A percentile compares a stretch with the other conserved stretches of the same genome.
Conservation (phyloP, 2,888 invertebrate species). For the Dynastes maya region DNA sequence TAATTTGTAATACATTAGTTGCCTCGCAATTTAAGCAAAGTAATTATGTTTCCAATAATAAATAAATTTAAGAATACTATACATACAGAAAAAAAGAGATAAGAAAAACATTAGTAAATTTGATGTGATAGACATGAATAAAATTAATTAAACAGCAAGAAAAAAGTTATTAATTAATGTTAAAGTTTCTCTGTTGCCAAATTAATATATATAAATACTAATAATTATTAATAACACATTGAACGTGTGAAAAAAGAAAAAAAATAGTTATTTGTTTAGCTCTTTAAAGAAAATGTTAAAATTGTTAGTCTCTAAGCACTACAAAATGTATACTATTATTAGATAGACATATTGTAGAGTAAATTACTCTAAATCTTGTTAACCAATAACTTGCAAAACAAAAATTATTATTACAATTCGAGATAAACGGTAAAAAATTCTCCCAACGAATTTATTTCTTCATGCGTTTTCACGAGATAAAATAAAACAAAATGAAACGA, state of each 20-base stretch:
- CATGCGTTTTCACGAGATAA: conserved; percentile 36
- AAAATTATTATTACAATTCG: not conserved
- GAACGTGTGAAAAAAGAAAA: conserved; percentile 28
- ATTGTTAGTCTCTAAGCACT: conserved; percentile 45
- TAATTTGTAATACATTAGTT: conserved; percentile 3
- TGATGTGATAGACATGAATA: conserved; percentile 49
- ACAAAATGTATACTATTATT: conserved; percentile 66
- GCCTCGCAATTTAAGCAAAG: conserved; percentile 25
- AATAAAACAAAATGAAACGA: conserved; percentile 8
- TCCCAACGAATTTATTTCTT: conserved; percentile 45
- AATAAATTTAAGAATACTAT: conserved; percentile 22
- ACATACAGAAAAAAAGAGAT: conserved; percentile 15
- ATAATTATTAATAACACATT: conserved; percentile 32
- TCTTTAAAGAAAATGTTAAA: conserved; percentile 47
- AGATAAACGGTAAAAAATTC: conserved; percentile 4
- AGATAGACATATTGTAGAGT: conserved; percentile 68
- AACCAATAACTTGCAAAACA: conserved; percentile 8
- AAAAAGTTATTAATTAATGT: conserved; percentile 41
- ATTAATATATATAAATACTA: conserved; percentile 44
- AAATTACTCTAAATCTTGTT: conserved; percentile 65
- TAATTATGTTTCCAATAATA: conserved; percentile 11
- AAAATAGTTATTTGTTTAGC: conserved; percentile 41
- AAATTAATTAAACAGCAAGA: conserved; percentile 34
- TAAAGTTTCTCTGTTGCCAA: conserved; percentile 51
- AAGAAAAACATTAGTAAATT: conserved; percentile 31